Evolutionary conservation across 2,113 vertebrate species (phyloP), one percentile per base, ranked within the genome.

Genomic region (Xiphophorus maculatus): DNA sequence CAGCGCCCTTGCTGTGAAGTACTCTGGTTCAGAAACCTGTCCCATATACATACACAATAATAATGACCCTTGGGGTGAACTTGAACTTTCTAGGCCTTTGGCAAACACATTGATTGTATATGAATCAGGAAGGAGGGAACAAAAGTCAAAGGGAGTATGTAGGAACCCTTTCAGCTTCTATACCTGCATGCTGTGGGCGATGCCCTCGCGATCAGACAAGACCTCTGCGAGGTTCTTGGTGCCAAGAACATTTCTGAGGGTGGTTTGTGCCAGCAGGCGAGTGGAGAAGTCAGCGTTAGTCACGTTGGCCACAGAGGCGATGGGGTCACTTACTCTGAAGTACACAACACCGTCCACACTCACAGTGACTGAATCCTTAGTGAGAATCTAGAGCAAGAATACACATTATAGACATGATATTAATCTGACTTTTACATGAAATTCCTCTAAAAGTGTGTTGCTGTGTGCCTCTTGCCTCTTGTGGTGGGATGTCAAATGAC

Each of bases 401-500:
- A 63, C 2, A 73, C 51, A 58, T 58, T 33, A 35, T 19, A n/a
- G 22, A 10, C 25, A 42, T 40, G 6, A 15, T 15, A n/a, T 14
- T 64, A 33, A 25, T n/a, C 25, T 8, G 17, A 25, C 2, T 58
- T 25, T 17, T 58, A 58, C 4, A 58, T n/a, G 2, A n/a, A 19
- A 17, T 19, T 48, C 17, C 14, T 48, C 17, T 1, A 25, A 12
- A 44, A 33, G 28, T 61, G 14, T 70, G 2, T 22, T 19, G 3
- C 33, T 66, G 4, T 44, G 19, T 29, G 27, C 1, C 22, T 61
- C 33, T 3, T 89, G 98, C 98, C 96, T 99, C 98, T 83, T 99
- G 98, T 1, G 98, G 98, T 44, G 98, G 97, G 64, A 99, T 99
- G 80, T 99, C 97, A 32, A 99, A 99, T 1, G 98, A 98, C 71